Evolutionary conservation across 2,113 vertebrate species (phyloP).

Genomic region (Delphinapterus leucas): DNA sequence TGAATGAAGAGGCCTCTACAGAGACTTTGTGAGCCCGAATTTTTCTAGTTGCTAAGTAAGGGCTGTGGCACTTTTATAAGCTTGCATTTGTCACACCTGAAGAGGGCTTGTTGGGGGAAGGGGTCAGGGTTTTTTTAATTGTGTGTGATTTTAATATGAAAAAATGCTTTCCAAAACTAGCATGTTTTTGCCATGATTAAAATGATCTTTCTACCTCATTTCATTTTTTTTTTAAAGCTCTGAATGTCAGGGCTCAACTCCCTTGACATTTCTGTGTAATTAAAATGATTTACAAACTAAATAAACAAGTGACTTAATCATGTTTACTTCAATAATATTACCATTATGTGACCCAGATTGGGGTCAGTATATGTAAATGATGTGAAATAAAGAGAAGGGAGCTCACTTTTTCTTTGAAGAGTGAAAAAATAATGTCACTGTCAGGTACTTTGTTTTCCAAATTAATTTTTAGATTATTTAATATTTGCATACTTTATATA

Average conservation of each 20-base stretch:
- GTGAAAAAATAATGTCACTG: neutral
- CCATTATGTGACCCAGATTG: neutral
- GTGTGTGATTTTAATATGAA: conserved; percentile 9
- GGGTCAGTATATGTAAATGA: neutral
- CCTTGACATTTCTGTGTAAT: conserved; percentile 46
- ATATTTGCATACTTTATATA: neutral
- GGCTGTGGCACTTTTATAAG: neutral
- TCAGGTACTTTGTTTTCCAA: neutral
- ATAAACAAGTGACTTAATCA: conserved; percentile 36
- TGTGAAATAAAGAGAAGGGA: neutral
- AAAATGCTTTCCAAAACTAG: neutral
- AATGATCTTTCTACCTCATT: conserved; percentile 1
- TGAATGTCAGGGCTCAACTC: neutral
- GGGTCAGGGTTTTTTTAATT: neutral
- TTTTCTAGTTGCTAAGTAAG: neutral
- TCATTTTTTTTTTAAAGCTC: neutral
- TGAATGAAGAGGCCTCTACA: neutral
- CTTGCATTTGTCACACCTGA: neutral
- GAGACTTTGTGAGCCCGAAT: neutral
- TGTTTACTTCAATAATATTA: neutral
- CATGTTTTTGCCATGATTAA: neutral
- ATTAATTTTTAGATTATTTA: neutral
- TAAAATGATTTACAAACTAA: conserved; percentile 46
- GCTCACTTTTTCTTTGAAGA: neutral
- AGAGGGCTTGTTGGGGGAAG: neutral